Conservation (phyloP, 2,888 invertebrate genomes). For the Troides helena region DNA sequence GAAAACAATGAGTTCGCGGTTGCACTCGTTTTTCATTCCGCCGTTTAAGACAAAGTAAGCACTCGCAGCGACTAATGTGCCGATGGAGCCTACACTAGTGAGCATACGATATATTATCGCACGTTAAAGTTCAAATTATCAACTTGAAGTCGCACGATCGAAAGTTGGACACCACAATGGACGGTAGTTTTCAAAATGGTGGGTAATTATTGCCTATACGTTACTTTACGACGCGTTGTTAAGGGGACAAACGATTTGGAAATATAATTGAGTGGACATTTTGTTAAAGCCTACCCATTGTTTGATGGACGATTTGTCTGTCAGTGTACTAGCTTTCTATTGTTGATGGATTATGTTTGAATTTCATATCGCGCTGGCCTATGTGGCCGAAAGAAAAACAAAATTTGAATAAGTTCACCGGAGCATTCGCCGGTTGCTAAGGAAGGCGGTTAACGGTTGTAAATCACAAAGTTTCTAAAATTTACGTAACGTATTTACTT, state of each 20-base stretch:
- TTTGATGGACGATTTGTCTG: conserved; percentile 32
- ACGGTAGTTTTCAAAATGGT: conserved; percentile 43
- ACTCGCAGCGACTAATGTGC: background rate
- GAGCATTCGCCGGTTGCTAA: background rate
- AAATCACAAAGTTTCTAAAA: too few relatives aligned
- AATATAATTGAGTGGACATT: conserved; percentile 37
- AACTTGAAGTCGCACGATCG: conserved; percentile 32
- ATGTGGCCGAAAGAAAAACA: background rate
- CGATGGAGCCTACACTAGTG: conserved; percentile 28
- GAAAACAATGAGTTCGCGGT: conserved; percentile 20
- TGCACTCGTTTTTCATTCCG: conserved; percentile 26
- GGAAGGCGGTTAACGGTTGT: too few relatives aligned
- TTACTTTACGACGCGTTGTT: conserved; percentile 39
- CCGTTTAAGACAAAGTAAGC: conserved; percentile 11
- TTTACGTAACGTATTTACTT: too few relatives aligned
- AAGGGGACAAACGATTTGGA: conserved; percentile 40
- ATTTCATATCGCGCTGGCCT: conserved; percentile 19
- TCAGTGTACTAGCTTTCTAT: conserved; percentile 38
- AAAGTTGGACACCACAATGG: conserved; percentile 43
- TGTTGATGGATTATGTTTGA: conserved; percentile 35
- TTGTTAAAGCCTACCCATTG: conserved; percentile 35
- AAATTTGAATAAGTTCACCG: background rate
- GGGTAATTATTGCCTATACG: conserved; percentile 46
- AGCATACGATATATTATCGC: conserved; percentile 31
- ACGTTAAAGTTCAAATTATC: conserved; percentile 16